Evolutionary conservation across 2,113 vertebrate genomes (phyloP).

Genomic region (Pollimyrus isidori): DNA sequence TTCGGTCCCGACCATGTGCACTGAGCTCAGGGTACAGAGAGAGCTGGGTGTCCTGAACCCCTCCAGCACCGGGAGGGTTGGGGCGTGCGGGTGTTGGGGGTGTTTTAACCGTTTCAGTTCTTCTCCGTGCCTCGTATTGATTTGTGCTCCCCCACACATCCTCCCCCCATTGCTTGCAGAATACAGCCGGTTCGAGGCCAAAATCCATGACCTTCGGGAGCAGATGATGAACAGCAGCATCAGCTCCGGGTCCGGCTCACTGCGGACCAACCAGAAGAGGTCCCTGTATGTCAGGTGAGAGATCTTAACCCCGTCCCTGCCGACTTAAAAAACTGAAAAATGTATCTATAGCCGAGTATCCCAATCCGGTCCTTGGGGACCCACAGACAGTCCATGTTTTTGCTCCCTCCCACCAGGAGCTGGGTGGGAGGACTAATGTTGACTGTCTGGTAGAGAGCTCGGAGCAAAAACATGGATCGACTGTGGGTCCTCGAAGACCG

Average conservation of each 20-base stretch:
- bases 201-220: constrained; percentile 92
- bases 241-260: constrained; percentile 88
- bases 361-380: neutral
- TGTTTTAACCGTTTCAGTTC: neutral
- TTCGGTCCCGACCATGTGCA: neutral
- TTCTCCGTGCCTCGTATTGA: neutral
- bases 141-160: too few relatives aligned
- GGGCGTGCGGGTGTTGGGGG: neutral
- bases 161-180: constrained; percentile 50
- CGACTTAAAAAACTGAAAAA: neutral
- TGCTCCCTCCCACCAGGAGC: neutral
- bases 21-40: neutral
- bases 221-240: constrained; percentile 99
- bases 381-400: neutral
- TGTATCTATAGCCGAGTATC: neutral
- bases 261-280: constrained; percentile 90
- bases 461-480: neutral
- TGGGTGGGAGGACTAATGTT: neutral
- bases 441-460: neutral
- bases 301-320: neutral
- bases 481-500: neutral
- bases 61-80: neutral
- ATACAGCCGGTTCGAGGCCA: constrained; percentile 91
- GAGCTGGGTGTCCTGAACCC: neutral
- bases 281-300: constrained; percentile 89